Percentiles rank a stretch among this genome's conserved stretches.
Conservation (phyloP, 2,113 vertebrate species). For the Mustela nigripes region DNA sequence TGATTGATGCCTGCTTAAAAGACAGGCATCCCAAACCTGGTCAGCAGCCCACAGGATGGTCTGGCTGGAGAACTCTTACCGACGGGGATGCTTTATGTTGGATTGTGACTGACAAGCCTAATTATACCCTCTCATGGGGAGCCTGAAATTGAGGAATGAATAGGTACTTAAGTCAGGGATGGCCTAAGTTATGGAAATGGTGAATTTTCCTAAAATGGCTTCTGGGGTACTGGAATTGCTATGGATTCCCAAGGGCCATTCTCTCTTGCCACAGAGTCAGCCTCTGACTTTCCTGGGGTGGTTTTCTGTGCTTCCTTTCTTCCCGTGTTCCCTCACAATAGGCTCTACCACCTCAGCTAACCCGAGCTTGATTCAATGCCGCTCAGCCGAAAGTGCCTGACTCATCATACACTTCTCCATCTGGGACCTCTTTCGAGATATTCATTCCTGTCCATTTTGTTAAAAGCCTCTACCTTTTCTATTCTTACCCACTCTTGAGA, state of each 20-base stretch:
- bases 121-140: background rate
- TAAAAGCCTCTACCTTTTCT: background rate
- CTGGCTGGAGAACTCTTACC: background rate
- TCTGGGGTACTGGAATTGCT: background rate
- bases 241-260: background rate
- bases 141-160: background rate
- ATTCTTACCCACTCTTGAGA: background rate
- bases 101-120: background rate
- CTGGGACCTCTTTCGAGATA: background rate
- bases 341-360: background rate
- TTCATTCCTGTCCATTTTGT: background rate
- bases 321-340: background rate
- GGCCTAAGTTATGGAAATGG: rapidly evolving
- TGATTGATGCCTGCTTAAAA: background rate
- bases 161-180: background rate
- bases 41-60: too few species aligned
- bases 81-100: background rate
- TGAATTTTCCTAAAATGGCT: too few species aligned
- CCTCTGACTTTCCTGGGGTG: background rate
- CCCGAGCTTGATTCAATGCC: background rate
- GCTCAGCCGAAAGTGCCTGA: background rate
- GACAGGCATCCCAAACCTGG: background rate
- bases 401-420: background rate
- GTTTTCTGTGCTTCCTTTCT: background rate
- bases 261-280: background rate